A percentile compares a stretch with the other conserved stretches of the same genome.
These are phyloP conservation scores for Pterois miles DNA, from an alignment of 2,797 vertebrate genomes.

Conservation along the genomic window DNA sequence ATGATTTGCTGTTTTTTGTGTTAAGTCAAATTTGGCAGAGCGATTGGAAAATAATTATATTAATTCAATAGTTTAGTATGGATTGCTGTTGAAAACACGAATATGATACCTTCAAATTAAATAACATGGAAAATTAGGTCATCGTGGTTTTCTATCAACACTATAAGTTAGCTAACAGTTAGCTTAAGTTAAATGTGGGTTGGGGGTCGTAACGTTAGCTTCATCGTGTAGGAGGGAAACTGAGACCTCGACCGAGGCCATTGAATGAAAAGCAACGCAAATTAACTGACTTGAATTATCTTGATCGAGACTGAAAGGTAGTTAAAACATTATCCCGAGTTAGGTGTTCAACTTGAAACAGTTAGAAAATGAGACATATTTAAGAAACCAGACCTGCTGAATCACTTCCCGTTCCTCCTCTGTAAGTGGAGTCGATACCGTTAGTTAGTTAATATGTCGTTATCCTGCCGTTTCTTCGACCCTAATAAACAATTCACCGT, in stretches of 20 bases:
- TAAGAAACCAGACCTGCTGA: constrained; percentile 60
- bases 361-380: not conserved
- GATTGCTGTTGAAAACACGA: not conserved
- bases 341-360: not conserved
- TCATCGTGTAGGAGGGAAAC: constrained; percentile 55
- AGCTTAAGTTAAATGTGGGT: not conserved
- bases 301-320: not conserved
- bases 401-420: constrained; percentile 39
- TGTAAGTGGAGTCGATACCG: not conserved
- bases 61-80: not conserved
- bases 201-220: constrained; percentile 41
- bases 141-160: not conserved
- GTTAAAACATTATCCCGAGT: rapidly evolving
- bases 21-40: not conserved
- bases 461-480: not conserved
- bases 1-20: not conserved
- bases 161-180: not conserved
- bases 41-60: too few species aligned
- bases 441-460: not conserved
- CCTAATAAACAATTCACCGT: not conserved
- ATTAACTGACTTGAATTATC: rapidly evolving
- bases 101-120: not conserved
- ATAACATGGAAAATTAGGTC: not conserved
- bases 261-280: not conserved
- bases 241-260: not conserved